A percentile compares a stretch with the other conserved stretches of the same genome.
phyloP scores from a whole-genome alignment of 2,113 vertebrate species.

The Gambusia affinis region DNA sequence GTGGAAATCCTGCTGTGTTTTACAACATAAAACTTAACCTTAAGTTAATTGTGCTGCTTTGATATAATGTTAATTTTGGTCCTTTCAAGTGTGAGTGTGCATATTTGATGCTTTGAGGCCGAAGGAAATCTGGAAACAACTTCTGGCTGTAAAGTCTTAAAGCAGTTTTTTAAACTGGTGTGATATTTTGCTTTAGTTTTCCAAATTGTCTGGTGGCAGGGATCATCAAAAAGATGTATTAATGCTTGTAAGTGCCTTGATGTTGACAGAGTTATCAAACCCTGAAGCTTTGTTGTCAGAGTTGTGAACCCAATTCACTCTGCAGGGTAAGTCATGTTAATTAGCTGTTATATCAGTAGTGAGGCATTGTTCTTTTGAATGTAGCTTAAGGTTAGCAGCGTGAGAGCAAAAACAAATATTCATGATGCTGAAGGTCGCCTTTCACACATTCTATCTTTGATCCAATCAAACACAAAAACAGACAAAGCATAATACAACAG shows the following conservation, averaged over 20 bases:
- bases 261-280: conserved; percentile 57
- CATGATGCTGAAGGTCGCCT: background rate
- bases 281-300: conserved; percentile 37
- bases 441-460: background rate
- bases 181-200: background rate
- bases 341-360: conserved; percentile 51
- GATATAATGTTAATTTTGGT: too few species aligned
- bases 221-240: conserved; percentile 6
- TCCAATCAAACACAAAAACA: background rate
- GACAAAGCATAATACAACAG: background rate
- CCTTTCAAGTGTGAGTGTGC: background rate
- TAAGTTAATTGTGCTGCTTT: too few species aligned
- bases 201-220: background rate
- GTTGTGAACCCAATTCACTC: conserved; percentile 24
- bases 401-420: background rate
- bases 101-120: background rate
- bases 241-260: conserved; percentile 12
- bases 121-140: too few species aligned
- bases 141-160: background rate
- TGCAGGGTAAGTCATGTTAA: conserved; percentile 51
- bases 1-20: too few species aligned
- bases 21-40: too few species aligned
- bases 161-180: background rate
- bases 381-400: conserved; percentile 25
- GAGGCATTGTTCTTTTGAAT: conserved; percentile 16